A percentile compares a stretch with the other conserved stretches of the same genome.
Evolutionary conservation across 2,113 vertebrate species (phyloP).

Genomic region (Chamaea fasciata): DNA sequence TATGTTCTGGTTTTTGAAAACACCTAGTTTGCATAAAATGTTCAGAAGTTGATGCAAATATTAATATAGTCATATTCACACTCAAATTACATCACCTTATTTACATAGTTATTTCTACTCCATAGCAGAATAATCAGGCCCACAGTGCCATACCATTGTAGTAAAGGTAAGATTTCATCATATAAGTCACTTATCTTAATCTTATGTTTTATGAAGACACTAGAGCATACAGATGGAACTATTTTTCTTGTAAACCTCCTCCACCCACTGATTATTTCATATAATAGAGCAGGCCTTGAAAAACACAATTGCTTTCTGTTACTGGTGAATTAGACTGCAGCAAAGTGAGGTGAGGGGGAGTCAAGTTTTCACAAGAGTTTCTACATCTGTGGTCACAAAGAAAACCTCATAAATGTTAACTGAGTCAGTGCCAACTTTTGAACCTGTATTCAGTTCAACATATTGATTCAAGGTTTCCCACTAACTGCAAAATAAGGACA

Average conservation of each 20-base stretch:
- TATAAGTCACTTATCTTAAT: not conserved
- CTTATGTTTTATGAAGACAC: not conserved
- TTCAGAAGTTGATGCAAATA: not conserved
- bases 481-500: not conserved
- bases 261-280: conserved; percentile 27
- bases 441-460: not conserved
- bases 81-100: not conserved
- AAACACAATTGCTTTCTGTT: conserved; percentile 50
- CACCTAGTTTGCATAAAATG: not conserved
- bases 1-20: not conserved
- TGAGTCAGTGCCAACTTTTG: not conserved
- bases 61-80: not conserved
- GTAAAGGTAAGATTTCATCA: not conserved
- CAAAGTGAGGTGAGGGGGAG: conserved; percentile 19
- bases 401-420: conserved; percentile 43
- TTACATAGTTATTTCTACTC: not conserved
- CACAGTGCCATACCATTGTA: not conserved
- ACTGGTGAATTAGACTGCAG: not conserved
- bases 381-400: conserved; percentile 40
- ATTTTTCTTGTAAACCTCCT: conserved; percentile 20
- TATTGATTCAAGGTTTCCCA: not conserved
- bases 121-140: not conserved
- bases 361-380: conserved; percentile 46
- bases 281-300: conserved; percentile 3
- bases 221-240: not conserved